phyloP scores from a whole-genome alignment of 2,797 vertebrate species.

The Acanthopagrus latus region DNA sequence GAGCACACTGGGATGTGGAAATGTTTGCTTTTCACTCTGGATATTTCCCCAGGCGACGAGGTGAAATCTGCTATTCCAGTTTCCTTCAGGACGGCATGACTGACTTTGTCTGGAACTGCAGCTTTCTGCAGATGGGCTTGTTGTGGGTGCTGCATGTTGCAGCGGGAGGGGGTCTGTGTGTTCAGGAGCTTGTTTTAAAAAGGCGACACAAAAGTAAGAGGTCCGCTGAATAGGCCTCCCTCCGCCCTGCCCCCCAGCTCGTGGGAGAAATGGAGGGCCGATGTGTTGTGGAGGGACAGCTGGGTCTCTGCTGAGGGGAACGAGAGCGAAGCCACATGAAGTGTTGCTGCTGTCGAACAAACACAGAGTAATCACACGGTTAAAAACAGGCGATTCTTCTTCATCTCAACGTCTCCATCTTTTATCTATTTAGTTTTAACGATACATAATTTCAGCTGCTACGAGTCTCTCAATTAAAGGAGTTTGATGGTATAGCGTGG shows the following conservation, averaged over 20 bases:
- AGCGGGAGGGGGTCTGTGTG: background rate
- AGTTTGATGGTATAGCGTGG: no score
- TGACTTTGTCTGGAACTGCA: slow-evolving; percentile 12
- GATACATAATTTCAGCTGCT: no score
- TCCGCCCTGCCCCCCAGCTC: slow-evolving; percentile 57
- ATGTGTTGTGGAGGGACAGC: slow-evolving; percentile 32
- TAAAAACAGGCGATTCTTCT: background rate
- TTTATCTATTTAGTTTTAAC: no score
- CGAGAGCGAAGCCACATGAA: background rate
- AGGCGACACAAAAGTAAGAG: slow-evolving; percentile 57
- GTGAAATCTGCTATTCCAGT: background rate
- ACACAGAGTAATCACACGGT: background rate
- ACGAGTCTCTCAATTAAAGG: no score
- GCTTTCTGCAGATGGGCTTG: background rate
- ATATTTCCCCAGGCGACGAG: background rate
- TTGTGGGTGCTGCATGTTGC: slow-evolving; percentile 6
- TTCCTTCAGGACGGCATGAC: background rate
- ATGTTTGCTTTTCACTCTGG: background rate
- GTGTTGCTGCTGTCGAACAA: background rate
- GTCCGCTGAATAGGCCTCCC: slow-evolving; percentile 68
- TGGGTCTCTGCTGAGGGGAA: slow-evolving; percentile 25
- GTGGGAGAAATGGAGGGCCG: slow-evolving; percentile 38
- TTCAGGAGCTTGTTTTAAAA: slow-evolving; percentile 22
- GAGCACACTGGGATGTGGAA: slow-evolving; percentile 1
- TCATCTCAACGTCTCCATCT: background rate